Percentiles rank a stretch among this genome's conserved stretches.
Evolutionary conservation across 2,797 vertebrate genomes (phyloP).

Genomic region (Brachyrhaphis roseni): DNA sequence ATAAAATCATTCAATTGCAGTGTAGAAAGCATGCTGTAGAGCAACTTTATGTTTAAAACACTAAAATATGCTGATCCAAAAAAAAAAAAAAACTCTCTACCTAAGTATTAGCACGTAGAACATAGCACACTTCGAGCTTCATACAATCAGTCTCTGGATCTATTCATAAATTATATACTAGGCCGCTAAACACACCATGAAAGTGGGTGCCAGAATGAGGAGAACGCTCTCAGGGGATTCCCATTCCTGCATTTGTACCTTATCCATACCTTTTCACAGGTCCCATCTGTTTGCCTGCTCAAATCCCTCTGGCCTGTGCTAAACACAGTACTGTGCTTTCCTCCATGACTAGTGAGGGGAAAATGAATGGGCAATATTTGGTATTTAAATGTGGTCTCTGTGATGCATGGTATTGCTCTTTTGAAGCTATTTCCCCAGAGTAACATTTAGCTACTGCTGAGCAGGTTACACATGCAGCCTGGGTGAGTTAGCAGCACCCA

Average conservation of each 20-base stretch:
- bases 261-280: conserved; percentile 80
- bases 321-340: conserved; percentile 75
- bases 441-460: conserved; percentile 79
- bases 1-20: conserved; percentile 4
- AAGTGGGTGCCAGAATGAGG: conserved; percentile 74
- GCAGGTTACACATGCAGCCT: conserved; percentile 73
- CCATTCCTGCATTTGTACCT: conserved; percentile 69
- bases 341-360: conserved; percentile 67
- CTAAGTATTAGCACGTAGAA: conserved; percentile 39
- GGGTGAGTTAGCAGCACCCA: conserved; percentile 76
- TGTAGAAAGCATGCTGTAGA: conserved; percentile 13
- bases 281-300: conserved; percentile 83
- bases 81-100: conserved; percentile 17
- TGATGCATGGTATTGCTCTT: conserved; percentile 83
- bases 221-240: conserved; percentile 69
- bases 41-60: conserved; percentile 19
- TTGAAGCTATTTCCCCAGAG: conserved; percentile 80
- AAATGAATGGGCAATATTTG: conserved; percentile 83
- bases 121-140: conserved; percentile 64
- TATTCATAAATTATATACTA: conserved; percentile 73
- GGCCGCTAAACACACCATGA: conserved; percentile 78
- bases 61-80: conserved; percentile 40
- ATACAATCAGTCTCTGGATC: conserved; percentile 62
- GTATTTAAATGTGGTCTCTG: conserved; percentile 81
- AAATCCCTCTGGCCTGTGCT: conserved; percentile 81